phyloP scores from a whole-genome alignment of 2,888 invertebrate species.

The Callimorpha dominula region DNA sequence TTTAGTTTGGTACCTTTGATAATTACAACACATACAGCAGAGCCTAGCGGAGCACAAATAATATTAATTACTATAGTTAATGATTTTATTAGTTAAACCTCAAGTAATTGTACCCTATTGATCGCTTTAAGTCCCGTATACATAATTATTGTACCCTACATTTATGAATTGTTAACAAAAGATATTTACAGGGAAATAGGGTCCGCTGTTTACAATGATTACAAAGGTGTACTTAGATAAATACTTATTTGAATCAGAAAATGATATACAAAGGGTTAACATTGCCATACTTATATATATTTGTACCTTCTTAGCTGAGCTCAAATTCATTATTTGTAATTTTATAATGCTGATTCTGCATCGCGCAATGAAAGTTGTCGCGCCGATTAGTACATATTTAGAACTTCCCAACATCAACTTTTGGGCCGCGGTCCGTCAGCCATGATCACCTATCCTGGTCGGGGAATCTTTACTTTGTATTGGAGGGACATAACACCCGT shows the following conservation, averaged over 20 bases:
- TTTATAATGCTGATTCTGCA: neutral
- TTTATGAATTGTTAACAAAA: neutral
- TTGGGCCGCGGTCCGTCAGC: too few species aligned
- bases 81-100: neutral
- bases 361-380: too few species aligned
- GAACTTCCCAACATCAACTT: too few species aligned
- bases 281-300: neutral
- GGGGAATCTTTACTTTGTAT: too few species aligned
- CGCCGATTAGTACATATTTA: too few species aligned
- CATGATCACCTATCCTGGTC: too few species aligned
- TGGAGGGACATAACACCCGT: too few species aligned
- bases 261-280: neutral
- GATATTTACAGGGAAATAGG: neutral
- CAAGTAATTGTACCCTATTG: neutral
- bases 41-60: too few species aligned
- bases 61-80: neutral
- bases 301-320: neutral
- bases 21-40: too few species aligned
- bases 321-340: neutral
- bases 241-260: neutral
- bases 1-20: too few species aligned
- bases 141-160: too few species aligned
- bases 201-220: neutral
- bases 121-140: neutral
- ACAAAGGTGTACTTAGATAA: neutral